A percentile compares a stretch with the other conserved stretches of the same genome.
These are phyloP conservation scores for Nematolebias whitei DNA, from an alignment of 2,113 vertebrate genomes.

Conservation along the genomic window DNA sequence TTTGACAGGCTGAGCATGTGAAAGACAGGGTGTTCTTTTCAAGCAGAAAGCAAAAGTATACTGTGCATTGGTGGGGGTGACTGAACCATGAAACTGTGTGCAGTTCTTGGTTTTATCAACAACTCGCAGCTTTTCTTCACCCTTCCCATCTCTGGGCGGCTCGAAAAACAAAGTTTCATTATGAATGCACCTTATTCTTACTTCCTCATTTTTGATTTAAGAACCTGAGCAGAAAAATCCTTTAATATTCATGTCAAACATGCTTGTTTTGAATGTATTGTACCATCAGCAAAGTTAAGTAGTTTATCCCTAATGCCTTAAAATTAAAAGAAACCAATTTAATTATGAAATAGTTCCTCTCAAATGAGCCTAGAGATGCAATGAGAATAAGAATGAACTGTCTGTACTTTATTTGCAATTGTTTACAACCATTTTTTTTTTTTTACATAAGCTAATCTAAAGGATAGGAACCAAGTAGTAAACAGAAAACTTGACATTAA, in stretches of 20 bases:
- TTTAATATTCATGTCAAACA: constrained; percentile 53
- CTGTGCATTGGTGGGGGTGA: constrained; percentile 40
- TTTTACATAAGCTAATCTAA: too few relatives aligned
- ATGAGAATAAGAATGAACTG: too few relatives aligned
- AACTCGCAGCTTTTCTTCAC: constrained; percentile 60
- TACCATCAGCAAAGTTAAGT: constrained; percentile 23
- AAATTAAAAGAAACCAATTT: neutral
- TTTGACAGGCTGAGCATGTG: constrained; percentile 61
- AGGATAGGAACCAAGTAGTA: too few relatives aligned
- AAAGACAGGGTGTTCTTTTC: constrained; percentile 59
- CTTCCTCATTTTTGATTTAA: constrained; percentile 54
- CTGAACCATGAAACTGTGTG: constrained; percentile 68
- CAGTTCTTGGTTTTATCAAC: constrained; percentile 72
- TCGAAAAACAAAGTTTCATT: constrained; percentile 27
- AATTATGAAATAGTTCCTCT: too few relatives aligned
- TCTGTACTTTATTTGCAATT: too few relatives aligned
- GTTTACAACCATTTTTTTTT: too few relatives aligned
- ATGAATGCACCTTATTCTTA: constrained; percentile 54
- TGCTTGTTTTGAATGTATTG: constrained; percentile 43
- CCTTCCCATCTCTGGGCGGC: constrained; percentile 6
- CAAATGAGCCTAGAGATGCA: too few relatives aligned
- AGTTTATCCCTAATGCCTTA: neutral
- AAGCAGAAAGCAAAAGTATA: constrained; percentile 45
- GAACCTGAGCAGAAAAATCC: constrained; percentile 26
- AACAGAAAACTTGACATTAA: too few relatives aligned